A percentile compares a stretch with the other conserved stretches of the same genome.
Conservation (phyloP, 2,888 invertebrate species). For the Furcula furcula region DNA sequence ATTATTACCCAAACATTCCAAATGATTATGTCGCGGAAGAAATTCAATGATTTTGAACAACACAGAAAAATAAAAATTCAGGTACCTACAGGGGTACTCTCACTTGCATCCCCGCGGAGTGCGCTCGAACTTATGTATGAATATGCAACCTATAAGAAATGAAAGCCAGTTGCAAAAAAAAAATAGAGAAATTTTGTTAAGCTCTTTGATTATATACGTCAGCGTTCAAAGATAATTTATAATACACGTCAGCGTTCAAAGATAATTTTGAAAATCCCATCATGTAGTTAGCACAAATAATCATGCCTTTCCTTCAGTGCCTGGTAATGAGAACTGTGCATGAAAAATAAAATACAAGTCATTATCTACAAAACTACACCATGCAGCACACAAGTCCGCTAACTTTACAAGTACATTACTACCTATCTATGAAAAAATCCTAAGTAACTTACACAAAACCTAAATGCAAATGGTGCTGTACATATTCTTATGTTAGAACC, state of each 20-base stretch:
- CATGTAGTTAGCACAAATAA: constrained; percentile 40
- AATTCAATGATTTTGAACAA: constrained; percentile 1
- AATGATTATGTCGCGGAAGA: no score
- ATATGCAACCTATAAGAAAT: constrained; percentile 84
- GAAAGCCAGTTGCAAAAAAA: constrained; percentile 79
- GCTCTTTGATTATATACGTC: no score
- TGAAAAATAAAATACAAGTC: constrained; percentile 10
- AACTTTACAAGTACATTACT: no score
- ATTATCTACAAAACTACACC: constrained; percentile 19
- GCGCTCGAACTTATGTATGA: constrained; percentile 77
- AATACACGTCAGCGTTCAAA: no score
- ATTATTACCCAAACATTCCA: constrained; percentile 5
- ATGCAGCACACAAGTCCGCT: constrained; percentile 15
- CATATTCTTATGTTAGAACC: no score
- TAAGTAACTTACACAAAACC: no score
- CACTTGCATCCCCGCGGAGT: constrained; percentile 76
- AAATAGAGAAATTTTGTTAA: constrained; percentile 43
- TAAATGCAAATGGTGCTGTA: no score
- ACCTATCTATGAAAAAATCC: no score
- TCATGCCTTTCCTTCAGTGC: constrained; percentile 17
- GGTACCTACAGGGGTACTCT: constrained; percentile 88
- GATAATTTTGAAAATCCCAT: constrained; percentile 1
- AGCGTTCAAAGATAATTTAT: constrained; percentile 10
- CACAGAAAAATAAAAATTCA: constrained; percentile 44
- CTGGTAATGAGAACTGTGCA: constrained; percentile 2